Conservation (phyloP, 2,797 vertebrate genomes). For the Chelon labrosus region DNA sequence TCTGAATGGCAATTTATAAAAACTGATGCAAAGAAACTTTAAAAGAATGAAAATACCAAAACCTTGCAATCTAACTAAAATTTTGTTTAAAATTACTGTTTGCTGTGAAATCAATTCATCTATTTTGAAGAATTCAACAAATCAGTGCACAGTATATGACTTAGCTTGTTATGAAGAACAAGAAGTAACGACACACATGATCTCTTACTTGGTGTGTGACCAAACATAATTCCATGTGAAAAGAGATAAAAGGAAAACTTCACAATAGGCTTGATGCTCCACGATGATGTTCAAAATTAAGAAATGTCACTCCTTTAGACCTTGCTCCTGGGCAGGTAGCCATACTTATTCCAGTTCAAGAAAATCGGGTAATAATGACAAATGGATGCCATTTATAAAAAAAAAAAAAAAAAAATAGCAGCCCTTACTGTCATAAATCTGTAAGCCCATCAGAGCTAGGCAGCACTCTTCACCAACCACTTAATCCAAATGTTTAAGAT, state of each 20-base stretch:
- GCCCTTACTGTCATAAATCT: constrained; percentile 29
- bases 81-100: not conserved
- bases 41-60: constrained; percentile 29
- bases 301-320: not conserved
- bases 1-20: constrained; percentile 32
- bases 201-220: constrained; percentile 2
- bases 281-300: constrained; percentile 11
- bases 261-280: not conserved
- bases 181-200: not conserved
- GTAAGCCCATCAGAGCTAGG: constrained; percentile 22
- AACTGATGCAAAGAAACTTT: constrained; percentile 21
- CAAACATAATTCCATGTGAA: constrained; percentile 12
- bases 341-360: constrained; percentile 12
- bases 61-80: not conserved
- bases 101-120: constrained; percentile 26
- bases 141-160: not conserved
- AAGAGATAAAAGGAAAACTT: constrained; percentile 8
- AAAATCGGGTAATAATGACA: constrained; percentile 25
- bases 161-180: constrained; percentile 11
- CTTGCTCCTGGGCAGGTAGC: not conserved
- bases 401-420: constrained; percentile 12
- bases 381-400: constrained; percentile 32
- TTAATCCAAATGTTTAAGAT: constrained; percentile 54
- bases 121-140: constrained; percentile 25
- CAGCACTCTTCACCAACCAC: constrained; percentile 46